A percentile compares a stretch with the other conserved stretches of the same genome.
Evolutionary conservation across 1,140 invertebrate genomes (phyloP).

Genomic region (Bombus sibiricus): DNA sequence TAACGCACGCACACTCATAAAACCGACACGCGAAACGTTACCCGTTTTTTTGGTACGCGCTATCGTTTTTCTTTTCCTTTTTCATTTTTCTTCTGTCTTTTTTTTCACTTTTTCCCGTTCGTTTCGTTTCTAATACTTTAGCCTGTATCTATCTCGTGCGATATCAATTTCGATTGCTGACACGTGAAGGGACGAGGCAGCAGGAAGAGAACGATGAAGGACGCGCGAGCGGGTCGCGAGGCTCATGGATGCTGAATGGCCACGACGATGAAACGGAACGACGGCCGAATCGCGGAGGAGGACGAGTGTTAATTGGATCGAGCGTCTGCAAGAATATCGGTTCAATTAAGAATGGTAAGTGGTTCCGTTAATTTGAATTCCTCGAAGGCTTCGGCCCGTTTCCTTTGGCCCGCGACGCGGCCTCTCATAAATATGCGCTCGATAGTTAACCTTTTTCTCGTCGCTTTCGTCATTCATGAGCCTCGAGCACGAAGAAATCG

Average conservation of each 20-base stretch:
- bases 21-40: slow-evolving; percentile 9
- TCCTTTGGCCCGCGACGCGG: slow-evolving; percentile 46
- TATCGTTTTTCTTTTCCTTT: neutral
- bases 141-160: neutral
- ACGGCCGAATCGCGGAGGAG: slow-evolving; percentile 12
- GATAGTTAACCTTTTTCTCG: slow-evolving; percentile 54
- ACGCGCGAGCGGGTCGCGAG: neutral
- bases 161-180: slow-evolving; percentile 19
- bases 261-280: slow-evolving; percentile 3
- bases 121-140: neutral
- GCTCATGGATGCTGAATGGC: neutral
- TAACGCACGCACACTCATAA: neutral
- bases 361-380: slow-evolving; percentile 52
- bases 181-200: neutral
- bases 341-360: slow-evolving; percentile 57
- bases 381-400: slow-evolving; percentile 40
- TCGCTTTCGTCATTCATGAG: slow-evolving; percentile 50
- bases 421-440: slow-evolving; percentile 63
- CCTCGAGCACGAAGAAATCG: slow-evolving; percentile 42
- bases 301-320: slow-evolving; percentile 44
- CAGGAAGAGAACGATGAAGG: no score
- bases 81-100: neutral
- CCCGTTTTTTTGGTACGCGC: neutral
- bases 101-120: no score
- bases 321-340: slow-evolving; percentile 54